Conservation (phyloP, 2,113 vertebrate species). For the Rallus limicola region DNA sequence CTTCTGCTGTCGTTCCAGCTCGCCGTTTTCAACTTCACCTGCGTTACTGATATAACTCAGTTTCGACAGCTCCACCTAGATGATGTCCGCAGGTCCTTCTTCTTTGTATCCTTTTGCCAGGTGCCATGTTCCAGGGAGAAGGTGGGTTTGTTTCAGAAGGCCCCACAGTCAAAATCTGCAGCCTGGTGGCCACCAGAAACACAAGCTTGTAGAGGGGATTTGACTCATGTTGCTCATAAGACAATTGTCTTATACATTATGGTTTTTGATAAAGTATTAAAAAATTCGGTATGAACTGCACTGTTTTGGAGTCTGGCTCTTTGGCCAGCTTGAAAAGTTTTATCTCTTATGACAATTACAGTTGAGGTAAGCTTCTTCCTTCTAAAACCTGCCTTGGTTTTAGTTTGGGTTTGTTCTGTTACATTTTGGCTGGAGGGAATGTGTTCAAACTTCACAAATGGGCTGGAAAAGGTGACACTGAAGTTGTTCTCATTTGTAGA, state of each 20-base stretch:
- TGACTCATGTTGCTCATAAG: background rate
- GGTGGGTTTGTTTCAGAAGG: background rate
- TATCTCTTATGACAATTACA: background rate
- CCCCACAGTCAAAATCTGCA: background rate
- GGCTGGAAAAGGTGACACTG: background rate
- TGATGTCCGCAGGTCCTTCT: conserved; percentile 91
- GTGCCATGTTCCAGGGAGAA: background rate
- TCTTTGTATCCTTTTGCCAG: conserved; percentile 90
- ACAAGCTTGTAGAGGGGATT: background rate
- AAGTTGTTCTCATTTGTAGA: background rate
- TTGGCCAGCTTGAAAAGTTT: background rate
- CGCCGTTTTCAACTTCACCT: conserved; percentile 83
- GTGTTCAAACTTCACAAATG: background rate
- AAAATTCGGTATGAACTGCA: background rate
- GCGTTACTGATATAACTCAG: conserved; percentile 80
- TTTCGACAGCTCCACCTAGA: conserved; percentile 87
- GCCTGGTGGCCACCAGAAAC: background rate
- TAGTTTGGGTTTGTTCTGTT: background rate
- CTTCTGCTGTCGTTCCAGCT: conserved; percentile 76
- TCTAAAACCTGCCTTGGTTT: background rate
- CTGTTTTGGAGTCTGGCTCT: background rate
- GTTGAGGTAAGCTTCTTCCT: background rate
- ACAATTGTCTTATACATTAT: background rate
- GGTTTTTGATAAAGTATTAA: background rate
- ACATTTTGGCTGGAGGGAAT: background rate